A percentile compares a stretch with the other conserved stretches of the same genome.
Conservation (phyloP, 2,888 invertebrate species). For the Parelbella ahira region DNA sequence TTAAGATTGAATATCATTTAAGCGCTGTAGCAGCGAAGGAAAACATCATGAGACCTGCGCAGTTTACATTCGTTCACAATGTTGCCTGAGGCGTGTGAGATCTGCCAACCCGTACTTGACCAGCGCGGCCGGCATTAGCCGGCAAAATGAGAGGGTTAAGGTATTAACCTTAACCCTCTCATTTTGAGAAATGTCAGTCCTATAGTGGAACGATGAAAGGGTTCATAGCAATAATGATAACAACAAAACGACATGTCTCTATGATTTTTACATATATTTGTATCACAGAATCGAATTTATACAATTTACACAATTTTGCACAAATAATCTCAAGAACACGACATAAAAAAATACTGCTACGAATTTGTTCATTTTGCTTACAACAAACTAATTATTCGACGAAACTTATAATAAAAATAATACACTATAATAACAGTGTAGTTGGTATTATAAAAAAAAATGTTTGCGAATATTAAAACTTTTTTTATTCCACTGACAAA, state of each 20-base stretch:
- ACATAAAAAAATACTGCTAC: slow-evolving; percentile 21
- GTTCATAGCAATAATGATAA: slow-evolving; percentile 15
- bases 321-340: slow-evolving; percentile 20
- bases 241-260: slow-evolving; percentile 8
- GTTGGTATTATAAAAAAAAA: not conserved
- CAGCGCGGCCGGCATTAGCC: too few relatives aligned
- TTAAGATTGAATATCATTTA: too few relatives aligned
- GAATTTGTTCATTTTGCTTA: slow-evolving; percentile 16
- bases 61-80: too few relatives aligned
- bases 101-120: too few relatives aligned
- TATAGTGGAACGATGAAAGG: too few relatives aligned
- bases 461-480: too few relatives aligned
- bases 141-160: too few relatives aligned
- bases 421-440: not conserved
- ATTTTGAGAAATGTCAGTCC: not conserved
- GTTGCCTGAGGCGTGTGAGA: too few relatives aligned
- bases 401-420: not conserved
- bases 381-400: slow-evolving; percentile 2
- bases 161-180: too few relatives aligned
- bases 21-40: too few relatives aligned
- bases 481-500: too few relatives aligned
- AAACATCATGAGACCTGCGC: too few relatives aligned
- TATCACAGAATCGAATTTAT: slow-evolving; percentile 29
- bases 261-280: slow-evolving; percentile 25
- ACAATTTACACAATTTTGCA: slow-evolving; percentile 26